A percentile compares a stretch with the other conserved stretches of the same genome.
Evolutionary conservation across 2,113 vertebrate genomes (phyloP).

Genomic region (Caretta caretta): DNA sequence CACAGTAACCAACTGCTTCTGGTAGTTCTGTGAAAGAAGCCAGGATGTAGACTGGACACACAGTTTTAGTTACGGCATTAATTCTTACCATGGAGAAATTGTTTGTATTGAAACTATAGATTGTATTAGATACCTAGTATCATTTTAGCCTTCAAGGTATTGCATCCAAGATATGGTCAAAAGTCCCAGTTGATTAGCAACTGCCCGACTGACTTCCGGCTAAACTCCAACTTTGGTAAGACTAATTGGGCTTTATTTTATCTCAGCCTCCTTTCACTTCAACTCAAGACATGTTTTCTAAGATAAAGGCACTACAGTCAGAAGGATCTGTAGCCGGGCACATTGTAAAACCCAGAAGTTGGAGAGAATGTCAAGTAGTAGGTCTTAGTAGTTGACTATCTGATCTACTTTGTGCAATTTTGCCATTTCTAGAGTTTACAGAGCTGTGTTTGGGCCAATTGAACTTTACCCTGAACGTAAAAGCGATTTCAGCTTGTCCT

Average conservation of each 20-base stretch:
- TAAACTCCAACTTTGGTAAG: not conserved
- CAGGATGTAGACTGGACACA: not conserved
- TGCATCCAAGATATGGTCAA: not conserved
- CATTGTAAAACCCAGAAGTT: not conserved
- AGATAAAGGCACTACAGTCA: not conserved
- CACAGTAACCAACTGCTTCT: slow-evolving; percentile 62
- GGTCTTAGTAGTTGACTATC: not conserved
- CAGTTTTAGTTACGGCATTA: fast-evolving
- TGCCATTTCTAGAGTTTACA: slow-evolving; percentile 10
- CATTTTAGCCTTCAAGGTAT: not conserved
- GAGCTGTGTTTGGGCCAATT: not conserved
- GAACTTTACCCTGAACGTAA: not conserved
- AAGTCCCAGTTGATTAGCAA: not conserved
- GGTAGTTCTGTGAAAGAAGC: slow-evolving; percentile 47
- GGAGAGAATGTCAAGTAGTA: not conserved
- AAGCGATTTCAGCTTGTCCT: not conserved
- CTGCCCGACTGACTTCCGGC: not conserved
- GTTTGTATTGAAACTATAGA: not conserved
- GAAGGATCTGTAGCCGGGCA: not conserved
- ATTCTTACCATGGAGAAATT: not conserved
- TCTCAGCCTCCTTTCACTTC: not conserved
- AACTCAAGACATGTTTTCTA: not conserved
- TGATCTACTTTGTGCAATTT: not conserved
- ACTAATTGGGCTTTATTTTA: not conserved
- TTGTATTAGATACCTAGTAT: fast-evolving